These are phyloP conservation scores for Bombus waltoni DNA, from an alignment of 1,140 invertebrate genomes.

Conservation along the genomic window DNA sequence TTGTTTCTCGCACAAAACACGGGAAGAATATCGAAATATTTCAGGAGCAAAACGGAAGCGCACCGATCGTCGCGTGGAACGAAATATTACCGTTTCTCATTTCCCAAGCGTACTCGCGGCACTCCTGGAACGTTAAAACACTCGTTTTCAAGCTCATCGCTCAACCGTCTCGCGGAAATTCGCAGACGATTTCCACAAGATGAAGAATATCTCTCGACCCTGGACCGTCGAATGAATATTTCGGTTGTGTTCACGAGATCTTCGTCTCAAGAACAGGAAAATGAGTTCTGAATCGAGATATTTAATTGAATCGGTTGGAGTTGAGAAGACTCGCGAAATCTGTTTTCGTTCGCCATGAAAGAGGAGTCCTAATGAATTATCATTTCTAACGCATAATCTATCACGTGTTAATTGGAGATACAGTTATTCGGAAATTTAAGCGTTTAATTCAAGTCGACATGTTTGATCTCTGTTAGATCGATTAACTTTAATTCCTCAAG, in stretches of 20 bases:
- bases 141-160: constrained; percentile 29
- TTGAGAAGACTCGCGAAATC: background rate
- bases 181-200: constrained; percentile 3
- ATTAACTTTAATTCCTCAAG: background rate
- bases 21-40: background rate
- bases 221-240: constrained; percentile 18
- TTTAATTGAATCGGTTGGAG: background rate
- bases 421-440: background rate
- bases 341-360: background rate
- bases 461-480: background rate
- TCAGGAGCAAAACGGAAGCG: background rate
- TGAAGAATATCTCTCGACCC: background rate
- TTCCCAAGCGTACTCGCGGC: constrained; percentile 4
- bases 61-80: constrained; percentile 2
- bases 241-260: background rate
- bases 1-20: background rate
- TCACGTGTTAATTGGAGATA: background rate
- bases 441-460: background rate
- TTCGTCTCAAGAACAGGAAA: background rate
- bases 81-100: constrained; percentile 19
- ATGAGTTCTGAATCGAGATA: background rate
- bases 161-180: constrained; percentile 3
- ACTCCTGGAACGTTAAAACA: constrained; percentile 4
- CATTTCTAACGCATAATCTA: background rate
- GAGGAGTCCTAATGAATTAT: background rate